Evolutionary conservation across 2,888 invertebrate genomes (phyloP).

Genomic region (Drosophila phalerata): DNA sequence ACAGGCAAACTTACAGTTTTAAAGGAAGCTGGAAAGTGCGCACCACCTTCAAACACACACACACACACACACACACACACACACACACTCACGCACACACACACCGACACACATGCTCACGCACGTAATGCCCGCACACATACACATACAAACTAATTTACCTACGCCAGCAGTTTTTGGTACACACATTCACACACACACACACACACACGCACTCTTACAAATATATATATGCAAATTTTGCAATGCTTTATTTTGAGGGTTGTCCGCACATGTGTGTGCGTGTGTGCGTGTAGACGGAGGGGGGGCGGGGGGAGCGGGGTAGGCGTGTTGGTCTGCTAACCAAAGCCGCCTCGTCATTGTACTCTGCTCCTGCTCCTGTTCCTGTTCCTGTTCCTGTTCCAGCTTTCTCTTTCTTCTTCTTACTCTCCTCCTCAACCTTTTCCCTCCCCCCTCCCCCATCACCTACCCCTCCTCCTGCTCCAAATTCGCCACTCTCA

Average conservation of each 20-base stretch:
- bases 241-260: constrained; percentile 70
- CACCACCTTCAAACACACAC: constrained; percentile 59
- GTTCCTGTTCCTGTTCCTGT: too few relatives aligned
- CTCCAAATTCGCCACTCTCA: not conserved
- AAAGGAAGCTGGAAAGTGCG: constrained; percentile 53
- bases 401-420: not conserved
- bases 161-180: constrained; percentile 76
- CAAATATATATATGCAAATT: constrained; percentile 60
- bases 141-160: constrained; percentile 68
- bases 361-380: constrained; percentile 36
- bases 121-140: constrained; percentile 10
- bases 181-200: constrained; percentile 46
- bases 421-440: not conserved
- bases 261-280: constrained; percentile 57
- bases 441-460: not conserved
- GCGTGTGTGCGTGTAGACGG: constrained; percentile 2
- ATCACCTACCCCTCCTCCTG: not conserved
- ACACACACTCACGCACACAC: constrained; percentile 20
- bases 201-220: constrained; percentile 20
- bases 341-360: constrained; percentile 55
- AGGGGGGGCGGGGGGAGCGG: not conserved
- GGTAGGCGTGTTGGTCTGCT: constrained; percentile 4
- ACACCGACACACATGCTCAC: constrained; percentile 31
- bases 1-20: constrained; percentile 62
- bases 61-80: constrained; percentile 22